Percentiles rank a stretch among this genome's conserved stretches.
Conservation (phyloP, 2,888 invertebrate genomes). For the Augochlorella aurata region DNA sequence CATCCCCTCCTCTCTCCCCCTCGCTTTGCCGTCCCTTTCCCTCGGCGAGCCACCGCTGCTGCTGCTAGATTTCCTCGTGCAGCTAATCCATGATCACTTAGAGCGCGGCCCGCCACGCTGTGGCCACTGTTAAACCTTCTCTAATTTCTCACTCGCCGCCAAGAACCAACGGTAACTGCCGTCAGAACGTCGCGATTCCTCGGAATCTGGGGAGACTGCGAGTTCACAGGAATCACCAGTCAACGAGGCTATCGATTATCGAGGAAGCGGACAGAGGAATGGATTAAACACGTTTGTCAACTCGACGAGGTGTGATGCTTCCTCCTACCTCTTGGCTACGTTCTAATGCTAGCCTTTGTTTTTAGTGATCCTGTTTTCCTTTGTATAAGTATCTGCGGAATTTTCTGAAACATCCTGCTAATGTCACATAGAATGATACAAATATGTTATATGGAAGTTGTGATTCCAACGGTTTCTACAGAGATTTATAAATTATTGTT, state of each 20-base stretch:
- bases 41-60: background rate
- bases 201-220: conserved; percentile 32
- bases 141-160: conserved; percentile 68
- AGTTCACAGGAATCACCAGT: conserved; percentile 33
- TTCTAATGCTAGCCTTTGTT: too few relatives aligned
- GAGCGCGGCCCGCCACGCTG: conserved; percentile 71
- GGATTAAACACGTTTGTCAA: conserved; percentile 3
- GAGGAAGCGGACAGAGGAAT: background rate
- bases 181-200: conserved; percentile 22
- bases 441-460: too few relatives aligned
- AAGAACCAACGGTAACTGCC: conserved; percentile 44
- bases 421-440: too few relatives aligned
- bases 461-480: background rate
- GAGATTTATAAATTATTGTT: background rate
- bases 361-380: too few relatives aligned
- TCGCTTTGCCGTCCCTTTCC: background rate
- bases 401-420: too few relatives aligned
- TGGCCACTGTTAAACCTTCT: conserved; percentile 76
- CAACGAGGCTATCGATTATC: conserved; percentile 26
- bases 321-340: too few relatives aligned
- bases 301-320: background rate
- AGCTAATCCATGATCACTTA: conserved; percentile 77
- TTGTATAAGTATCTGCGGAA: too few relatives aligned
- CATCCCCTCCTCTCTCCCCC: background rate
- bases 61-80: conserved; percentile 59